Conservation (phyloP, 2,797 vertebrate genomes). For the Argya squamiceps region DNA sequence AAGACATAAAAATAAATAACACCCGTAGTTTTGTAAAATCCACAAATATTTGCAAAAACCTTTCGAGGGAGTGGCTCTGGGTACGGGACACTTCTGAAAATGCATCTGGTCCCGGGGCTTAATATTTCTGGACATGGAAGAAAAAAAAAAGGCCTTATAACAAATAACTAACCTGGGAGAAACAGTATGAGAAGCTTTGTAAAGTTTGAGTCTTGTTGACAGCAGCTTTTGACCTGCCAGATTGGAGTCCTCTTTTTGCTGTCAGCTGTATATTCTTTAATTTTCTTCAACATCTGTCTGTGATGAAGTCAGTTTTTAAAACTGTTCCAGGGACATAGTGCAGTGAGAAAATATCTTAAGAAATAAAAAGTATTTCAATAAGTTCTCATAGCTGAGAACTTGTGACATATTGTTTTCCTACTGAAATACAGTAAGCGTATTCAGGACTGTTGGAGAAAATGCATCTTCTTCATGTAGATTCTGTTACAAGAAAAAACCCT, state of each 20-base stretch:
- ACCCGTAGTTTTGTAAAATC: neutral
- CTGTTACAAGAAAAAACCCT: neutral
- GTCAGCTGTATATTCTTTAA: neutral
- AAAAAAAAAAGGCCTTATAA: neutral
- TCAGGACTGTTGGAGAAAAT: neutral
- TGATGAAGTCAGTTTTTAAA: neutral
- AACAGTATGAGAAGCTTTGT: neutral
- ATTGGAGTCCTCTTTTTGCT: neutral
- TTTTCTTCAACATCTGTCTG: neutral
- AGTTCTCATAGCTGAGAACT: neutral
- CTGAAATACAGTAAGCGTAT: neutral
- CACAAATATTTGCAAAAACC: neutral
- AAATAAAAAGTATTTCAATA: neutral
- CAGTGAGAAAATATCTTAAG: neutral
- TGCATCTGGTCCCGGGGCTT: rapidly evolving
- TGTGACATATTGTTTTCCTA: neutral
- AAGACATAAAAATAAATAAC: neutral
- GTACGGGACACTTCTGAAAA: neutral
- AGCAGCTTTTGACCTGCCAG: neutral
- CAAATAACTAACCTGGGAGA: neutral
- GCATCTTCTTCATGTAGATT: rapidly evolving
- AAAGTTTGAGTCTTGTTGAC: neutral
- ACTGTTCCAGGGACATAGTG: neutral
- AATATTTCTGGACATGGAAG: neutral
- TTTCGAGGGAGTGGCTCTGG: neutral